Percentiles rank a stretch among this genome's conserved stretches.
phyloP scores from a whole-genome alignment of 2,113 vertebrate species.

The Muscicapa adusta region DNA sequence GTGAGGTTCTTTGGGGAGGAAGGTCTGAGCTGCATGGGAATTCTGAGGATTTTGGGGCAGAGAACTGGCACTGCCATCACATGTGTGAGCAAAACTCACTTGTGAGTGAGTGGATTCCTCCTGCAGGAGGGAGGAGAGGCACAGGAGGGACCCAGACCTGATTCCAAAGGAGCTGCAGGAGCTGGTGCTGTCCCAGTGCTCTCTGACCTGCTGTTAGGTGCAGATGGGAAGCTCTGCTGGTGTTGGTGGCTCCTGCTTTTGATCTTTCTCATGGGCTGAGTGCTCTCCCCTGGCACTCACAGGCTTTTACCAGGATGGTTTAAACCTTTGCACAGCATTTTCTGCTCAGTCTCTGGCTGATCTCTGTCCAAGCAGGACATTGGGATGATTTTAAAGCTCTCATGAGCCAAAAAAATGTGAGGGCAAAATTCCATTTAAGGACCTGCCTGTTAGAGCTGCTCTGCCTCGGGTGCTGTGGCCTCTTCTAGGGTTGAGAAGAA shows the following conservation, averaged over 20 bases:
- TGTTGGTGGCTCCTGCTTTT: not conserved
- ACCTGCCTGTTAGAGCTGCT: no score
- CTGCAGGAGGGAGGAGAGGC: not conserved
- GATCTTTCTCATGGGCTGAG: not conserved
- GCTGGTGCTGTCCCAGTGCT: not conserved
- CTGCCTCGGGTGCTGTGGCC: no score
- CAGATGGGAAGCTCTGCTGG: not conserved
- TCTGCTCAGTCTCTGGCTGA: not conserved
- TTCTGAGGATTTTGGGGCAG: not conserved
- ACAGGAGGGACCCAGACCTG: not conserved
- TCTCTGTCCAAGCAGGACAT: not conserved
- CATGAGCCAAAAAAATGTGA: not conserved
- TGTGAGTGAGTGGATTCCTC: not conserved
- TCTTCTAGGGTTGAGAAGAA: not conserved
- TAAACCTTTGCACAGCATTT: not conserved
- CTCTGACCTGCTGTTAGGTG: not conserved
- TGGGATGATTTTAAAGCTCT: not conserved
- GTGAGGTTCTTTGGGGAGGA: not conserved
- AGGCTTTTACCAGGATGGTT: not conserved
- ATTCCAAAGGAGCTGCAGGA: not conserved
- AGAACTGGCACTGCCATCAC: not conserved
- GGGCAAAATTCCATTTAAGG: no score
- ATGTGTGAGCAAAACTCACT: not conserved
- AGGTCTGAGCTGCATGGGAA: not conserved
- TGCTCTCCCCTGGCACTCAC: not conserved